These are phyloP conservation scores for Saccostrea cuccullata DNA, from an alignment of 1,140 invertebrate genomes.

Conservation along the genomic window DNA sequence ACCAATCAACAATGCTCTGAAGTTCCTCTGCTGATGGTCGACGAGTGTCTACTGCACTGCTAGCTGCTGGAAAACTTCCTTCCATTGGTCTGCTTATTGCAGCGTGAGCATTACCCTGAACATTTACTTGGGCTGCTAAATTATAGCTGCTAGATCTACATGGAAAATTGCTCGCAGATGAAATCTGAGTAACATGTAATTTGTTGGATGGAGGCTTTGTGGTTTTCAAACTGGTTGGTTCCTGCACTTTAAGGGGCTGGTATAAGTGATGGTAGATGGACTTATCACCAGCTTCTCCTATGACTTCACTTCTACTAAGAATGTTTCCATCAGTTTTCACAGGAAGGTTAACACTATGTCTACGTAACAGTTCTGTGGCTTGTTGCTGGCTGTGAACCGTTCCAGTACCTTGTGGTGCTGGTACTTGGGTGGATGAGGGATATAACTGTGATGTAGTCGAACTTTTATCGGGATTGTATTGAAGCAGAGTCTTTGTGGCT, in stretches of 20 bases:
- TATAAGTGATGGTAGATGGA: conserved; percentile 34
- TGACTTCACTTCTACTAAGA: conserved; percentile 11
- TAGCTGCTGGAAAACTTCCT: too few species aligned
- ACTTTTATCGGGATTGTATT: not conserved
- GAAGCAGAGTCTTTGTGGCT: conserved; percentile 43
- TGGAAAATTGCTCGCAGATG: not conserved
- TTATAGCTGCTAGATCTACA: not conserved
- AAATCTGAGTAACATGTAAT: not conserved
- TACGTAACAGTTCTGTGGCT: not conserved
- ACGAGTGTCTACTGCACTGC: not conserved
- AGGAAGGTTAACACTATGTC: conserved; percentile 3
- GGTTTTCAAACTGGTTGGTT: conserved; percentile 28
- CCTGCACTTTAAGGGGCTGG: not conserved
- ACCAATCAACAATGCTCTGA: conserved; percentile 57
- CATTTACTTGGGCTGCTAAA: not conserved
- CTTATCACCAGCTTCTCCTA: conserved; percentile 33
- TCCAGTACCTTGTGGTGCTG: not conserved
- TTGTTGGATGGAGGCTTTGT: conserved; percentile 14
- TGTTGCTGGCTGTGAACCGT: not conserved
- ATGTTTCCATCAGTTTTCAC: not conserved
- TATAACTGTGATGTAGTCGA: not conserved
- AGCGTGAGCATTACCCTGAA: not conserved
- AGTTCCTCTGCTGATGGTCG: conserved; percentile 56
- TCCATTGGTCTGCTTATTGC: not conserved
- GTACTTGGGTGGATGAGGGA: not conserved